Conservation (phyloP, 2,888 invertebrate species). For the Dilophus febrilis region DNA sequence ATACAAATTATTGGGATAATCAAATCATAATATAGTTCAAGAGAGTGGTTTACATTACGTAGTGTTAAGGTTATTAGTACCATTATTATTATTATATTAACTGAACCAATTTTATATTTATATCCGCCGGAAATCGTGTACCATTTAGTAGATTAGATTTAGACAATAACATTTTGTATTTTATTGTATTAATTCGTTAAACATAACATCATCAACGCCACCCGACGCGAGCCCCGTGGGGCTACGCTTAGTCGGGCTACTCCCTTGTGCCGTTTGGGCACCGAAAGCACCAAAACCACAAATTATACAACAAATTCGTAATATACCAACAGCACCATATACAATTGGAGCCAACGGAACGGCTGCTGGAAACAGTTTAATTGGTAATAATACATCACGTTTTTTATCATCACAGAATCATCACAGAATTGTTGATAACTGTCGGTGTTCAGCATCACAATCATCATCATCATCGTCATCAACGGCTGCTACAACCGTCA, state of each 20-base stretch:
- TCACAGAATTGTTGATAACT: not conserved
- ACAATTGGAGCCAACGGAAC: slow-evolving; percentile 3
- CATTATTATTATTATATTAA: too few relatives aligned
- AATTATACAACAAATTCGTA: slow-evolving; percentile 12
- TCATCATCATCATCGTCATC: not conserved
- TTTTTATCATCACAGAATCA: not conserved
- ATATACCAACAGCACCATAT: slow-evolving; percentile 19
- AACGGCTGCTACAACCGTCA: not conserved
- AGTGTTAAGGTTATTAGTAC: too few relatives aligned
- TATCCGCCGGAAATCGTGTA: too few relatives aligned
- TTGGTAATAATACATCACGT: too few relatives aligned
- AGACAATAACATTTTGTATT: too few relatives aligned
- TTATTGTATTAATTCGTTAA: slow-evolving; percentile 8
- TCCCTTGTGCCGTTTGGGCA: slow-evolving; percentile 24
- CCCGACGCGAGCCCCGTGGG: slow-evolving; percentile 23
- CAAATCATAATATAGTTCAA: too few relatives aligned
- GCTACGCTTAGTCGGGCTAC: slow-evolving; percentile 24
- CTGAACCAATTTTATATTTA: too few relatives aligned
- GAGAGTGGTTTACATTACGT: too few relatives aligned
- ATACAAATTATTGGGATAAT: too few relatives aligned
- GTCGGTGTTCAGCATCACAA: slow-evolving; percentile 1
- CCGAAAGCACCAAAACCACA: slow-evolving; percentile 22
- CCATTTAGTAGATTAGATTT: too few relatives aligned
- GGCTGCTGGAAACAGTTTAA: not conserved
- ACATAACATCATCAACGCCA: slow-evolving; percentile 20